Evolutionary conservation across 2,113 vertebrate genomes (phyloP).

Genomic region (Bettongia penicillata): DNA sequence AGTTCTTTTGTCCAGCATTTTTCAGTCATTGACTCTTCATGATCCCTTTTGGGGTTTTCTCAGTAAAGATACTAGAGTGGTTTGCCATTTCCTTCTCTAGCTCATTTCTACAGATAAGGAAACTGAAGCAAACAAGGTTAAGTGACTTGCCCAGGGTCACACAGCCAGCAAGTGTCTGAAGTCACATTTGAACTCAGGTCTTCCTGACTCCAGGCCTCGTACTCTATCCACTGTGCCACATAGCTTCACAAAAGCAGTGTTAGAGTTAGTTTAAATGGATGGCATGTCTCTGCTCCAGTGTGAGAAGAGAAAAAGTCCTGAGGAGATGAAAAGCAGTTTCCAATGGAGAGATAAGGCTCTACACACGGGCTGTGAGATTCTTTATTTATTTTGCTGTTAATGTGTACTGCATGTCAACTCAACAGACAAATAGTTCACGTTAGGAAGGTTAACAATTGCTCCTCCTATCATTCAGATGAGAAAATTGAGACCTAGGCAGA

Average conservation of each 20-base stretch:
- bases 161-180: not conserved
- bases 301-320: not conserved
- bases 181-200: not conserved
- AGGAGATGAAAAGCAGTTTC: not conserved
- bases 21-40: not conserved
- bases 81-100: not conserved
- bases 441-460: too few species aligned
- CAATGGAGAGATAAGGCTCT: not conserved
- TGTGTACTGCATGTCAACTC: not conserved
- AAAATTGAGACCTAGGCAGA: too few species aligned
- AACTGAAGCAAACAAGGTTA: not conserved
- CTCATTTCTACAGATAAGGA: not conserved
- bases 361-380: not conserved
- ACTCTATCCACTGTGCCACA: not conserved
- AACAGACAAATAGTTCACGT: not conserved
- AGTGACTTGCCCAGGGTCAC: not conserved
- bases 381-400: not conserved
- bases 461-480: too few species aligned
- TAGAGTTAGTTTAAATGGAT: not conserved
- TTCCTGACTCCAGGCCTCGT: not conserved
- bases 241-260: not conserved
- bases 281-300: not conserved
- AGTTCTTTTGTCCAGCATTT: not conserved
- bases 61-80: not conserved
- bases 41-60: not conserved